A percentile compares a stretch with the other conserved stretches of the same genome.
phyloP scores from a whole-genome alignment of 2,888 invertebrate species.

The Eupithecia exiguata region DNA sequence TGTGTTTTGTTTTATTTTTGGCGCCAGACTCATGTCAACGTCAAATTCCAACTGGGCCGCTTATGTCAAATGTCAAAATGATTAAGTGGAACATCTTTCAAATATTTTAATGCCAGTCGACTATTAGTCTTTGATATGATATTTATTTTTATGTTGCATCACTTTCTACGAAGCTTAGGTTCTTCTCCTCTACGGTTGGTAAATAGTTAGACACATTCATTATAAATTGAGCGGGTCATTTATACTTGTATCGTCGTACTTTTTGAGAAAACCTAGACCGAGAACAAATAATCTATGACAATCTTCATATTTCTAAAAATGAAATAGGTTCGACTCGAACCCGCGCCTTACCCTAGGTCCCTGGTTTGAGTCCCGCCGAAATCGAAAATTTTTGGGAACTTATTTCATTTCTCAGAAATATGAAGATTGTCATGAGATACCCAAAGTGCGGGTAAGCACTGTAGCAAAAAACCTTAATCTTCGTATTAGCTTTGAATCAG shows the following conservation, averaged over 20 bases:
- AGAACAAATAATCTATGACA: background rate
- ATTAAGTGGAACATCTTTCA: constrained; percentile 12
- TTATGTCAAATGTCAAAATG: constrained; percentile 25
- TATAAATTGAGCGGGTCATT: background rate
- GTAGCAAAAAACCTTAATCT: too few species aligned
- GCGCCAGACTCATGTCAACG: constrained; percentile 27
- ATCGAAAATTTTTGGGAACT: too few species aligned
- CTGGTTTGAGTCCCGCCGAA: too few species aligned
- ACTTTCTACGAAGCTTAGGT: background rate
- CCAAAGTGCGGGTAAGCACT: too few species aligned
- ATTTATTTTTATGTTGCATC: background rate
- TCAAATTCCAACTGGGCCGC: constrained; percentile 18
- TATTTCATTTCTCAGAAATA: too few species aligned
- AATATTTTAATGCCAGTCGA: constrained; percentile 13
- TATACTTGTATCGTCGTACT: too few species aligned
- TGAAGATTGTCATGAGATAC: too few species aligned
- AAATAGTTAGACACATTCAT: background rate
- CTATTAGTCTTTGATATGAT: background rate
- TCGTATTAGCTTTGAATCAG: background rate
- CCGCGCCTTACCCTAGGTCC: too few species aligned
- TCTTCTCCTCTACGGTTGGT: background rate
- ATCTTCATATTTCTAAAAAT: too few species aligned
- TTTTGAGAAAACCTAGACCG: background rate
- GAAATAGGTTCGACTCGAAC: too few species aligned
- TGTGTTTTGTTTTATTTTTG: constrained; percentile 23